A percentile compares a stretch with the other conserved stretches of the same genome.
These are phyloP conservation scores for Ophioninae sp. DNA, from an alignment of 2,888 invertebrate species.

Conservation along the genomic window DNA sequence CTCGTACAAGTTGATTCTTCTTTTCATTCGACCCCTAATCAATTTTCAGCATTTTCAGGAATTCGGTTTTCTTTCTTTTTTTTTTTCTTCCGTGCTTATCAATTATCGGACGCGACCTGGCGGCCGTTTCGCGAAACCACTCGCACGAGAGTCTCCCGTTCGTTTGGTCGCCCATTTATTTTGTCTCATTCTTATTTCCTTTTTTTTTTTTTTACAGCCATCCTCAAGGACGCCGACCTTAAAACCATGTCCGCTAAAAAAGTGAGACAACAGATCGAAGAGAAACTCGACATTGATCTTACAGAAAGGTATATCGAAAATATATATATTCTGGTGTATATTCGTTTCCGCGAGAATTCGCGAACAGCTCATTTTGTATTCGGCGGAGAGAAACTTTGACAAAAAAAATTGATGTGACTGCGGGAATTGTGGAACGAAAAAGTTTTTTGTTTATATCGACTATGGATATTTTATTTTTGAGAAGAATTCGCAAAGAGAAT, in stretches of 20 bases:
- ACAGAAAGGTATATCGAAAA: constrained; percentile 82
- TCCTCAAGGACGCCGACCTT: constrained; percentile 93
- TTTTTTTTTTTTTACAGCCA: constrained; percentile 83
- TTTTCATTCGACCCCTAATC: background rate
- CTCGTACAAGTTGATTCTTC: constrained; percentile 38
- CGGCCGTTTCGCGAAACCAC: constrained; percentile 28
- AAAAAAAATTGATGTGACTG: too few relatives aligned
- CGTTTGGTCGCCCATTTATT: constrained; percentile 8
- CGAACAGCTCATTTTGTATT: background rate
- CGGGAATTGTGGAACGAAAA: too few relatives aligned
- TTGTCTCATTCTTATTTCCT: constrained; percentile 63
- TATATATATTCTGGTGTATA: background rate
- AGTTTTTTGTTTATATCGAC: too few relatives aligned
- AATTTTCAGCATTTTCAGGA: constrained; percentile 35
- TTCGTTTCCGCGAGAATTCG: background rate
- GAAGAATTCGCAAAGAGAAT: too few relatives aligned
- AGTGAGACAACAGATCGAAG: constrained; percentile 92
- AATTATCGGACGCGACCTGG: constrained; percentile 40
- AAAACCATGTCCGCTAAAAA: constrained; percentile 93
- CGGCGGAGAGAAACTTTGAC: background rate
- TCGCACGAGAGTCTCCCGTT: background rate
- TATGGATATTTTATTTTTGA: too few relatives aligned
- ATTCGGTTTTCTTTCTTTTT: constrained; percentile 17
- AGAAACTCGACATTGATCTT: constrained; percentile 89
- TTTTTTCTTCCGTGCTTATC: constrained; percentile 34